These are phyloP conservation scores for Ips typographus DNA, from an alignment of 1,140 invertebrate species.

Conservation along the genomic window DNA sequence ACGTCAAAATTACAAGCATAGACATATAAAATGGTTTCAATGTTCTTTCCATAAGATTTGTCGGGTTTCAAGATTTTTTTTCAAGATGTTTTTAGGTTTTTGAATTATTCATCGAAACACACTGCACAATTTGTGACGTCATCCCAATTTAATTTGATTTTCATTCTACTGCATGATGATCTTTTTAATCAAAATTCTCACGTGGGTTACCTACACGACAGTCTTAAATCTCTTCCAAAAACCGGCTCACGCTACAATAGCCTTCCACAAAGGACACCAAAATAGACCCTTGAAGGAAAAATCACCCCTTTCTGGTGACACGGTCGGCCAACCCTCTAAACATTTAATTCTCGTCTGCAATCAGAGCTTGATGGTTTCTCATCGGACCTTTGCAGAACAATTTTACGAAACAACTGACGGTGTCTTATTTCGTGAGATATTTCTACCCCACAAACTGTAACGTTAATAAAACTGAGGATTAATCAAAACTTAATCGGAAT, in stretches of 20 bases:
- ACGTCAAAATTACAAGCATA: no score
- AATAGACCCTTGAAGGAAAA: slow-evolving; percentile 5
- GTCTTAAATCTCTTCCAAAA: not conserved
- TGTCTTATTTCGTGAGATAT: not conserved
- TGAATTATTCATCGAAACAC: no score
- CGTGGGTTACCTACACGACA: slow-evolving; percentile 10
- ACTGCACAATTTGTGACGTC: no score
- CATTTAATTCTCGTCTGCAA: slow-evolving; percentile 5
- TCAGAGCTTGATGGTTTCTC: not conserved
- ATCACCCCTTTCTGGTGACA: slow-evolving; percentile 13
- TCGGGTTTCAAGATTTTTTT: no score
- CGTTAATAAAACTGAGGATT: not conserved
- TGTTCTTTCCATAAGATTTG: no score
- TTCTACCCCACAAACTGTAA: not conserved
- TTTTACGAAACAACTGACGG: not conserved
- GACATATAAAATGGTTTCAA: no score
- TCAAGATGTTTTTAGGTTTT: no score
- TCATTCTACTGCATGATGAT: no score
- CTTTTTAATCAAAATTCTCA: not conserved
- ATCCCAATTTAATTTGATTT: no score
- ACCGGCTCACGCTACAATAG: slow-evolving; percentile 4
- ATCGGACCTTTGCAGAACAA: no score
- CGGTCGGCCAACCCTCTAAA: slow-evolving; percentile 6
- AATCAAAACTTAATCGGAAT: not conserved
- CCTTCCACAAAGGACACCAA: slow-evolving; percentile 1